Evolutionary conservation across 35 echinoderm and acorn worm genomes (phyloP).

Genomic region (Holothuria glaberrima): DNA sequence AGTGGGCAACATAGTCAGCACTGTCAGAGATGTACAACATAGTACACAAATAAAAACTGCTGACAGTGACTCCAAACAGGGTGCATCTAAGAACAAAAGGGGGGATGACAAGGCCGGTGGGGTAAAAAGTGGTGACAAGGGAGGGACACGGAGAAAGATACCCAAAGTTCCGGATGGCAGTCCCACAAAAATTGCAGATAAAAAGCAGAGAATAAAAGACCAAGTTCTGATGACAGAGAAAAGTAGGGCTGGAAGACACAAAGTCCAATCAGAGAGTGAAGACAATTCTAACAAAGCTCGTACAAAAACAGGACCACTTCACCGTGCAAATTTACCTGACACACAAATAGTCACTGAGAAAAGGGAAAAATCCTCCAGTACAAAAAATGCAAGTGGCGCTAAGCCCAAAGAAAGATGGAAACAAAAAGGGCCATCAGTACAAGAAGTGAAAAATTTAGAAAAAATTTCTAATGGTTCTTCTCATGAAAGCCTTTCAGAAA

Average conservation of each 20-base stretch:
- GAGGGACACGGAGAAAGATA: neutral
- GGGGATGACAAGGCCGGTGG: neutral
- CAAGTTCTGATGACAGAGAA: neutral
- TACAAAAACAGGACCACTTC: neutral
- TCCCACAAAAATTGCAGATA: neutral
- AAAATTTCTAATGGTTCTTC: neutral
- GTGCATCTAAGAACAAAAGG: neutral
- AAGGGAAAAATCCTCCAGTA: neutral
- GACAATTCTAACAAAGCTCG: neutral
- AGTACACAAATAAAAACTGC: neutral
- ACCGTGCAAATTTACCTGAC: neutral
- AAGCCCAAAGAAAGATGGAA: neutral
- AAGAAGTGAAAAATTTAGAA: neutral
- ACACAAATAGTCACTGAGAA: neutral
- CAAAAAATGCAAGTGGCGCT: neutral
- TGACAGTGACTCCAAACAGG: neutral
- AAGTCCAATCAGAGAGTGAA: neutral
- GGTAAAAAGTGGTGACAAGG: neutral
- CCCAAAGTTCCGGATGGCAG: neutral
- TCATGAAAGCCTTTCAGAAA: conserved; percentile 62
- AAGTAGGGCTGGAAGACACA: neutral
- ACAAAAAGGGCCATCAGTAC: neutral
- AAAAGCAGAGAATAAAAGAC: conserved; percentile 33
- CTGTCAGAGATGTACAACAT: neutral
- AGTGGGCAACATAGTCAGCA: too few relatives aligned